Evolutionary conservation across 1,140 invertebrate genomes (phyloP), one percentile per base, ranked within the genome.

Genomic region (Saccostrea cuccullata): DNA sequence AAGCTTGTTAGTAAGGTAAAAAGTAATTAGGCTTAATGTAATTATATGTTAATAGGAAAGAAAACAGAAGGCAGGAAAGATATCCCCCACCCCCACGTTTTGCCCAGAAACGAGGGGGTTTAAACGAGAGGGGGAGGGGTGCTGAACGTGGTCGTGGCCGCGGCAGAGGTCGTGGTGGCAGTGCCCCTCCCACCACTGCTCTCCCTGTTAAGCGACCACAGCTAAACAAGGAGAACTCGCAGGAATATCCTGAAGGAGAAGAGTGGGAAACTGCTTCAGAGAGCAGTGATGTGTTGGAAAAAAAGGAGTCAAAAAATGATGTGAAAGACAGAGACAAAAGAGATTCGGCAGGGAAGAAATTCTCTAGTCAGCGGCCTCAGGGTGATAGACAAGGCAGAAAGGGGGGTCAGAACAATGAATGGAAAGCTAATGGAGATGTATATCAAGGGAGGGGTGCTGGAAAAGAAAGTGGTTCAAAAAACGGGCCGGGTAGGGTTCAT

Each of bases 181-280:
- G 90, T 88, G 86, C 89, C 47, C 90, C 92, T 47, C 88, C 92
- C 40, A 89, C 82, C 64, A 86, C 82, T 30, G 67, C 73, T 47
- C 86, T 47, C 26, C 83, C 70, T 84, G 84, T 56, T 84, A 94
- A 92, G 90, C 91, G 91, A 86, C 93, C 93, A 77, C 92, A 91
- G 20, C 90, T 95, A 40, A 92, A 91, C n/a, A 95, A 95, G 91
- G 93, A 95, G 88, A 94, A 95, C 56, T 95, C 95, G 26, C 95
- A 95, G n/a, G 95, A 96, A 90, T 93, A 95, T 86, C 94, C 93
- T 20, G 96, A 95, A 89, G 95, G 96, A 84, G 95, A 96, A 88
- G 96, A 96, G 88, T 96, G 96, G 96, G 96, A 96, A 92, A 96
- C 96, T 55, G 96, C 96, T n/a, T 96, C 96, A n/a, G 96, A 96